Base-by-base conservation (phyloP, 2,888 invertebrate genomes). In the Gastrophysa polygoni region DNA sequence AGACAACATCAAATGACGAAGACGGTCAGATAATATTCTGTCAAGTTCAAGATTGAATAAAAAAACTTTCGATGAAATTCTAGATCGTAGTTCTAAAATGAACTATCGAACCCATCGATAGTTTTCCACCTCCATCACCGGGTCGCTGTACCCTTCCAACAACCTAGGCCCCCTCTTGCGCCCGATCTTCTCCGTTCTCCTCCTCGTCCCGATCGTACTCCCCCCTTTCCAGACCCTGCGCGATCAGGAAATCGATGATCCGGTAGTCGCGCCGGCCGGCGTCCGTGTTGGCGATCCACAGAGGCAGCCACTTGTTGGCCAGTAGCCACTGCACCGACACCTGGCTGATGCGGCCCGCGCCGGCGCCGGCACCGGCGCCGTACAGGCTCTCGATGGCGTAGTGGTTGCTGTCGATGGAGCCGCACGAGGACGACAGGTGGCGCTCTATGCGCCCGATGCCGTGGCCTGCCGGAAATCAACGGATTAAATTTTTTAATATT, bases 351-450 rank as follows among this genome's bases (percentile, higher is more conserved):
- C 87, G 78, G 7, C 85, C 82, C 2, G 80, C 75, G 43, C 71
- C 65, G 59, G 80, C 75, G 43, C 71, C 65, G 59, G 80, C 80
- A 8, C 64, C 60, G 10, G 78, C 72, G 6, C 80, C 78, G 66
- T 83, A 83, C 18, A 79, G 66, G 69, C 80, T 81, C 54, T 84
- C 82, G 6, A 84, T 80, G 44, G 83, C 83, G 71, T 83, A 77
- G 79, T 66, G 81, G 76, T 74, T 83, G 72, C 72, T 81, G 73
- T 79, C 82, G 73, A 79, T 82, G 64, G 87, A 87, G 59, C 88
- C 87, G 75, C 88, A 88, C n/a, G 88, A 88, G 0, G 88, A 88
- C 57, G 88, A 88, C 61, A 88, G 81, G 71, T 86, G 86, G 6
- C 87, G 80, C 70, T 85, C 87, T 66, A 87, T 87, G 65, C 88